Percentiles rank a stretch among this genome's conserved stretches.
Evolutionary conservation across 2,888 invertebrate species (phyloP).

Genomic region (Drosophila mimetica): DNA sequence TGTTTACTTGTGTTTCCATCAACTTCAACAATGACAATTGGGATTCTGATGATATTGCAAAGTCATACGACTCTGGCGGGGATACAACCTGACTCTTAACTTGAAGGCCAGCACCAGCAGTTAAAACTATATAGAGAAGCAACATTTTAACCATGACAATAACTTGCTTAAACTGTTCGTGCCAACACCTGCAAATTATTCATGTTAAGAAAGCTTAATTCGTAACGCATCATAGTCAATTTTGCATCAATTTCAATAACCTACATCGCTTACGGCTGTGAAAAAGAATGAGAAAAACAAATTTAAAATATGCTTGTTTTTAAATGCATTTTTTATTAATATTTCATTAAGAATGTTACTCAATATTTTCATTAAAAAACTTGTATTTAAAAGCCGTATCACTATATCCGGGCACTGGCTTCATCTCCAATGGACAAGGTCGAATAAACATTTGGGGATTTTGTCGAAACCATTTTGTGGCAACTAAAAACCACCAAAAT

Average conservation of each 20-base stretch:
- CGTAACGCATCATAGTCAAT: background rate
- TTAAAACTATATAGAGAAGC: background rate
- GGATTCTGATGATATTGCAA: conserved; percentile 19
- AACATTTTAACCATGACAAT: background rate
- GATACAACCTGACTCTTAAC: background rate
- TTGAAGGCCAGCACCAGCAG: background rate
- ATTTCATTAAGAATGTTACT: background rate
- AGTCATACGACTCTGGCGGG: background rate
- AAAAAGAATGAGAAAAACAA: no score
- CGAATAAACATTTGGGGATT: conserved; percentile 12
- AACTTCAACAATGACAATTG: conserved; percentile 13
- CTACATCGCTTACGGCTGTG: no score
- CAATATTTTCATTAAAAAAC: background rate
- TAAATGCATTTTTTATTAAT: background rate
- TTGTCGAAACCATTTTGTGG: conserved; percentile 12
- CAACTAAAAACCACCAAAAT: background rate
- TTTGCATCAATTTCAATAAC: background rate
- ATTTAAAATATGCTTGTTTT: background rate
- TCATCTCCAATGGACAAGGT: background rate
- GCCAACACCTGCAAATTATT: no score
- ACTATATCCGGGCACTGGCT: background rate
- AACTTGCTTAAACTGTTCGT: background rate
- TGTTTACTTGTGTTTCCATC: conserved; percentile 8
- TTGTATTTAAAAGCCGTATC: background rate
- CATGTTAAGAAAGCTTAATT: background rate